Evolutionary conservation across 2,888 invertebrate genomes (phyloP).

Genomic region (Andrena marginata): DNA sequence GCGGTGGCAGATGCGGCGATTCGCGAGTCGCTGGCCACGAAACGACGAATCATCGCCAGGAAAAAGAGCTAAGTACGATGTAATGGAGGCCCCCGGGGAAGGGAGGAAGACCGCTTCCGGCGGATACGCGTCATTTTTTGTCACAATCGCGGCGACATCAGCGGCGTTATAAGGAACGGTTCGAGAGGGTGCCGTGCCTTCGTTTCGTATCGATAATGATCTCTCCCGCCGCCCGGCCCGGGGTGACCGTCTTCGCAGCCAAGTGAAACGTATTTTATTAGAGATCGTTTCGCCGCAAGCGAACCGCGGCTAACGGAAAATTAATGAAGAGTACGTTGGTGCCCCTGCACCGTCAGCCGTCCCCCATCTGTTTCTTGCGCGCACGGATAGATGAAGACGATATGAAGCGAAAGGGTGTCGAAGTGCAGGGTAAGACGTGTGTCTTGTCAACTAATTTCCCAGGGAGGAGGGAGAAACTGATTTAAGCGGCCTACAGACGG

Average conservation of each 20-base stretch:
- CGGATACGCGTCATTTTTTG: slow-evolving; percentile 85
- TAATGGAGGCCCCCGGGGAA: slow-evolving; percentile 76
- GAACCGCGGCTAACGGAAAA: slow-evolving; percentile 63
- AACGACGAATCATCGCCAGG: slow-evolving; percentile 79
- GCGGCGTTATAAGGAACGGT: slow-evolving; percentile 77
- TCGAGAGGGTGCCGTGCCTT: slow-evolving; percentile 71
- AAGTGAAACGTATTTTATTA: slow-evolving; percentile 53
- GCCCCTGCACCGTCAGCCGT: slow-evolving; percentile 35
- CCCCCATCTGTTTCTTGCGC: slow-evolving; percentile 59
- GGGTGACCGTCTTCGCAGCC: slow-evolving; percentile 68
- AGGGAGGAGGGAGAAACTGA: not conserved
- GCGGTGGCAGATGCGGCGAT: slow-evolving; percentile 73
- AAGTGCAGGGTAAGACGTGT: slow-evolving; percentile 15
- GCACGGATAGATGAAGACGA: slow-evolving; percentile 49
- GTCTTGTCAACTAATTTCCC: not conserved
- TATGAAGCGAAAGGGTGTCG: slow-evolving; percentile 52
- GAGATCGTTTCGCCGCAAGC: slow-evolving; percentile 52
- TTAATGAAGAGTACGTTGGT: slow-evolving; percentile 62
- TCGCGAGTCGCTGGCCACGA: slow-evolving; percentile 59
- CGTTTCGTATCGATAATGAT: slow-evolving; percentile 84
- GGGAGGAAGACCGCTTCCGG: slow-evolving; percentile 81
- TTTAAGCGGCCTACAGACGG: not conserved
- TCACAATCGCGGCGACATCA: slow-evolving; percentile 84
- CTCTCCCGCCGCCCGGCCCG: slow-evolving; percentile 83
- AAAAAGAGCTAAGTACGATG: slow-evolving; percentile 80